These are phyloP conservation scores for Oedothorax gibbosus DNA, from an alignment of 1,140 invertebrate species.

Conservation along the genomic window DNA sequence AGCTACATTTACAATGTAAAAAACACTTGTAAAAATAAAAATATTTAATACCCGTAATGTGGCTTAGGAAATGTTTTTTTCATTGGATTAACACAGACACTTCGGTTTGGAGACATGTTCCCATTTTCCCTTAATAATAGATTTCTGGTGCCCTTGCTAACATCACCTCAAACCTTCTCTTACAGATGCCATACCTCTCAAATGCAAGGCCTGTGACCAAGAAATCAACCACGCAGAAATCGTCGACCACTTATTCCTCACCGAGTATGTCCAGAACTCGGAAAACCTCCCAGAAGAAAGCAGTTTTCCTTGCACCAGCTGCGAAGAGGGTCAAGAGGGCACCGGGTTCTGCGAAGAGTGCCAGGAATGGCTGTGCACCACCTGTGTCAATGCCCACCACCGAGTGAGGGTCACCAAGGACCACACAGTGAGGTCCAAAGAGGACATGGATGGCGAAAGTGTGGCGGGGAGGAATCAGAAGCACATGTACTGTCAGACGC, in stretches of 20 bases:
- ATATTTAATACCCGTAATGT: too few species aligned
- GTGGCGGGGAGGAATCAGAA: conserved; percentile 70
- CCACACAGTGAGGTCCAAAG: conserved; percentile 87
- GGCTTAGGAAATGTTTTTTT: too few species aligned
- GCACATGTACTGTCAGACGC: conserved; percentile 79
- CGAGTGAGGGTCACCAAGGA: conserved; percentile 92
- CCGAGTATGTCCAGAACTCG: conserved; percentile 71
- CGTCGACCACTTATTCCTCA: conserved; percentile 82
- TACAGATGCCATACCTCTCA: conserved; percentile 25
- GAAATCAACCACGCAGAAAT: conserved; percentile 75
- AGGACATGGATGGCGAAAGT: conserved; percentile 77
- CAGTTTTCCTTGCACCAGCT: conserved; percentile 80
- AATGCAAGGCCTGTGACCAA: conserved; percentile 73
- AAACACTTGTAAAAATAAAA: too few species aligned
- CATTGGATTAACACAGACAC: too few species aligned
- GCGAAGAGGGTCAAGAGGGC: conserved; percentile 82
- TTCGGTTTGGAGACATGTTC: too few species aligned
- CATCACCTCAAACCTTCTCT: conserved; percentile 16
- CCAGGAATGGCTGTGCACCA: conserved; percentile 89
- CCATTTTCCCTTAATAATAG: too few species aligned
- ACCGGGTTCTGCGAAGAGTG: conserved; percentile 90
- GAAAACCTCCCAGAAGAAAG: conserved; percentile 71
- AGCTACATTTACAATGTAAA: too few species aligned
- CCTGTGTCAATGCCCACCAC: conserved; percentile 83
- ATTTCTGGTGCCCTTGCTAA: too few species aligned